These are phyloP conservation scores for Pipra filicauda DNA, from an alignment of 2,113 vertebrate species.

Conservation along the genomic window DNA sequence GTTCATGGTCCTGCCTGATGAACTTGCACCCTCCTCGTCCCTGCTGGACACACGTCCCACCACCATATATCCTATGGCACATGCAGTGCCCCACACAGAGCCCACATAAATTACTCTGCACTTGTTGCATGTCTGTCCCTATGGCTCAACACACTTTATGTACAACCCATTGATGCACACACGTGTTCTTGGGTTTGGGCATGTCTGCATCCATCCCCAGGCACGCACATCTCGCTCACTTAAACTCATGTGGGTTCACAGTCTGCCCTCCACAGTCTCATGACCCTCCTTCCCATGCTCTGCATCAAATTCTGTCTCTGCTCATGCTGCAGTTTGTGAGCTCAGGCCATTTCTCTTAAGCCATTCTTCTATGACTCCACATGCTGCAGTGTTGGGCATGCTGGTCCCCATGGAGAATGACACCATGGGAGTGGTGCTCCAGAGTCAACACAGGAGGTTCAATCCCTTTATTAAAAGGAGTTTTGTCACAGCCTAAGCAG, in stretches of 20 bases:
- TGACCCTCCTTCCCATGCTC: not conserved
- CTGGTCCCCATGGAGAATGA: not conserved
- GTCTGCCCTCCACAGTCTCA: not conserved
- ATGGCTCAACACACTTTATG: not conserved
- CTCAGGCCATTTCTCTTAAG: not conserved
- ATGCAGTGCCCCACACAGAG: accelerated
- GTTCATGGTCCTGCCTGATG: not conserved
- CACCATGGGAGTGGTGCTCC: not conserved
- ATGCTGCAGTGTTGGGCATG: not conserved
- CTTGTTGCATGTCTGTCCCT: not conserved
- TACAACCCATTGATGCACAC: accelerated
- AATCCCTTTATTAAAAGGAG: not conserved
- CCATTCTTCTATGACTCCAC: not conserved
- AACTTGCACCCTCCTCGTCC: not conserved
- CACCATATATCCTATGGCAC: accelerated
- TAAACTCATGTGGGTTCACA: not conserved
- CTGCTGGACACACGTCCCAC: not conserved
- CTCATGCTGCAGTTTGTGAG: not conserved
- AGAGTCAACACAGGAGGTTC: not conserved
- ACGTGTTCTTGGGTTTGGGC: not conserved
- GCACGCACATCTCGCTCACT: not conserved
- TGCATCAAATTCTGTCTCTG: not conserved
- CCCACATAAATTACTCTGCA: not conserved
- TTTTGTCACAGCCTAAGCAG: not conserved
- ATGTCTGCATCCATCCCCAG: accelerated